Evolutionary conservation across 1,140 invertebrate species (phyloP), one percentile per base, ranked within the genome.

Genomic region (Drosophila paulistorum): DNA sequence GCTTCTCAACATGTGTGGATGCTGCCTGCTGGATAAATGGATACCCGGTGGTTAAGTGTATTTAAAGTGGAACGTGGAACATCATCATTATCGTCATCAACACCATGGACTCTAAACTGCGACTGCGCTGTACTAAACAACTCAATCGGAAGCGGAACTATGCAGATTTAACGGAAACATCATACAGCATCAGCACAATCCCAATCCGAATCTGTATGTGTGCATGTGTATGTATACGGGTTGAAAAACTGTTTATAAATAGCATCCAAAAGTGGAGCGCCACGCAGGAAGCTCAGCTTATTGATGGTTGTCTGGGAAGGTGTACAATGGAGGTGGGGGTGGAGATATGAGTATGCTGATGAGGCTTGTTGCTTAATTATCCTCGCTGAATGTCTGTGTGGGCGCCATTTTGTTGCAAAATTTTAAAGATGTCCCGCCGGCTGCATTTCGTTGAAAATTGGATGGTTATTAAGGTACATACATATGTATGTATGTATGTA

Each of bases 191-290:
- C 45, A 41, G 10, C 26, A 60, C 42, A 60, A 77, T 79, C 65
- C 45, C 17, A 51, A 51, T 51, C 2, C 45, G 45, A 23, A 76
- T 70, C 70, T 65, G n/a, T 54, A 30, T 57, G 45, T 37, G 17
- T 64, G 42, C 67, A 60, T 68, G 68, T 68, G 77, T 80, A 81
- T 77, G 73, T 85, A 77, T 74, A 79, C 68, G 68, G 66, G 39
- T 37, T 51, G 45, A 45, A 65, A 83, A 80, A 87, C 58, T 59
- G 70, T 79, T 84, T 87, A 83, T 89, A 87, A 87, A 89, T 87
- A 89, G 80, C 80, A 87, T 89, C 79, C 76, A 87, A 89, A 87
- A 74, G 76, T 87, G 83, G 84, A 89, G 83, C 84, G 84, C 77
- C 83, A 67, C 62, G 74, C 63, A 69, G 74, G 74, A 86, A 86